Evolutionary conservation across 2,797 vertebrate genomes (phyloP), one percentile per base, ranked within the genome.

Genomic region (Rhabdophis nuchalis): DNA sequence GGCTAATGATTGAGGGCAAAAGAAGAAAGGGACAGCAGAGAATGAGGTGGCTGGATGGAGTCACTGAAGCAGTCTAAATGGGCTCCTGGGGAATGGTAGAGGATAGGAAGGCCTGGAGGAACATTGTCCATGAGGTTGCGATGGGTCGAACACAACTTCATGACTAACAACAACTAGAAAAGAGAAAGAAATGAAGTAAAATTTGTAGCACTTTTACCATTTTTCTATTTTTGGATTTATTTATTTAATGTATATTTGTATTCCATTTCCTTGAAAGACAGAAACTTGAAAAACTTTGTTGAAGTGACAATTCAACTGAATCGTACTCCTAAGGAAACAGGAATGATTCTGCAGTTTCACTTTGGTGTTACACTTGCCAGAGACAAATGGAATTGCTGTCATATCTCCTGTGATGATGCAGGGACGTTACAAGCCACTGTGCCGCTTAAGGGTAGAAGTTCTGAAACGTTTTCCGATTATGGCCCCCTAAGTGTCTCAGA

Each of bases 271-370:
- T 93, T 94, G 53, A 82, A 54, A 89, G 68, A 4, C 46, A 85
- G 89, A 93, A 89, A 72, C 16, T 87, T 90, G 72, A 87, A 72
- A 77, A 57, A 93, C 61, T 82, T 61, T 18, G 18, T 89, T 57
- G 92, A 95, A 94, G 87, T 6, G 12, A 32, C 25, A 6, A n/a
- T 10, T 82, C 46, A 50, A 82, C 16, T 58, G 20, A n/a, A 91
- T 53, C 91, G 20, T 1, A 86, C 18, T 16, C 25, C 29, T 29
- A 16, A 87, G 41, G 61, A 91, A 92, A n/a, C 13, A 32, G 25
- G 3, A 58, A 25, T 41, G n/a, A 2, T 52, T 53, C 25, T 25
- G n/a, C 32, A 9, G 9, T n/a, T 50, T n/a, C 13, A 52, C 27
- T 12, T 10, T 60, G 58, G 29, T 53, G 72, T 85, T 85, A 61